A percentile compares a stretch with the other conserved stretches of the same genome.
These are phyloP conservation scores for Alosa sapidissima DNA, from an alignment of 2,797 vertebrate genomes.

Conservation along the genomic window DNA sequence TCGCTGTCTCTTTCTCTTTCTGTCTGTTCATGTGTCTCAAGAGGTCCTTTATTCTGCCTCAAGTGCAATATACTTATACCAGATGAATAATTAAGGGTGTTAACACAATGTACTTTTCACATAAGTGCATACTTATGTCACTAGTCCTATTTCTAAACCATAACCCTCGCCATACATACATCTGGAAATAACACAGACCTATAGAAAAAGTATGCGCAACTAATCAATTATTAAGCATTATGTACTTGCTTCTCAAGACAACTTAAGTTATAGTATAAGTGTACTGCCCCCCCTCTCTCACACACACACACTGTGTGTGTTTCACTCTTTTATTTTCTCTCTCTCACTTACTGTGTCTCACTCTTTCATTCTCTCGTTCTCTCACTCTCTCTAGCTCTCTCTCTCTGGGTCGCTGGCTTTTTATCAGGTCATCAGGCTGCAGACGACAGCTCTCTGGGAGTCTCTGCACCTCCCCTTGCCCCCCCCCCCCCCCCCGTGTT, in stretches of 20 bases:
- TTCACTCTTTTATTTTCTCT: not conserved
- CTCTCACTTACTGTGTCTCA: not conserved
- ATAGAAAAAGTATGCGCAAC: not conserved
- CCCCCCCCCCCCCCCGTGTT: not conserved
- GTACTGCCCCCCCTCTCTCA: not conserved
- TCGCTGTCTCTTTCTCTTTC: not conserved
- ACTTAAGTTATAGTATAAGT: not conserved
- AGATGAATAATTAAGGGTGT: too few species aligned
- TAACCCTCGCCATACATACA: not conserved
- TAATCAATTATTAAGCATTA: not conserved
- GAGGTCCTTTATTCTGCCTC: not conserved
- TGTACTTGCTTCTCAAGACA: not conserved
- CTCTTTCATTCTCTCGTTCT: not conserved
- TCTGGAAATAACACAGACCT: not conserved
- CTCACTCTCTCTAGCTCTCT: not conserved
- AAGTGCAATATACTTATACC: too few species aligned
- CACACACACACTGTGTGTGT: not conserved
- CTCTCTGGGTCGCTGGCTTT: conserved; percentile 2
- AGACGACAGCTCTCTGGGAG: not conserved
- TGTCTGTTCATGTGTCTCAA: not conserved
- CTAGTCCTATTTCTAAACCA: not conserved
- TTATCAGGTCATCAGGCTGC: not conserved
- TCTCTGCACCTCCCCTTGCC: not conserved
- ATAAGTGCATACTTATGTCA: too few species aligned
- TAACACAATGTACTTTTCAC: too few species aligned